These are phyloP conservation scores for Chinchilla lanigera DNA, from an alignment of 2,113 vertebrate species.

Conservation along the genomic window DNA sequence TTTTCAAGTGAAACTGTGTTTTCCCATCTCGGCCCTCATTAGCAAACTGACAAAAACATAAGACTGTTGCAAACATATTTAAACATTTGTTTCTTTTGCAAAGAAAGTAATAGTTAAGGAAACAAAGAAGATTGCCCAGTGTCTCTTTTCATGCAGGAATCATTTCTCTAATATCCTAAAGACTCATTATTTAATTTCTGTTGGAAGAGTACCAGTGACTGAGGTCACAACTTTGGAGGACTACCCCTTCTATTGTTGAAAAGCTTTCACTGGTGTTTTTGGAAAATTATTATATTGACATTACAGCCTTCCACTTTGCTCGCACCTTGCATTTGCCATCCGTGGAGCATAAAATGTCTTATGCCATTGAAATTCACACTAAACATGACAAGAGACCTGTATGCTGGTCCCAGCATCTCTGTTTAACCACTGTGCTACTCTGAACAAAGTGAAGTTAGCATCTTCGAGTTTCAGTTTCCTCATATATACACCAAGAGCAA, in stretches of 20 bases:
- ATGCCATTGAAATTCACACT: not conserved
- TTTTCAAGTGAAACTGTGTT: constrained; percentile 63
- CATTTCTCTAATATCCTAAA: not conserved
- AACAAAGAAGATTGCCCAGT: not conserved
- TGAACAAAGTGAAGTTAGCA: not conserved
- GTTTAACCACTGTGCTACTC: not conserved
- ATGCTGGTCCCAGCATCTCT: not conserved
- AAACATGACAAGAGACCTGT: not conserved
- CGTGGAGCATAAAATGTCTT: not conserved
- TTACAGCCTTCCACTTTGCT: not conserved
- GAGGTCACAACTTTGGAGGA: not conserved
- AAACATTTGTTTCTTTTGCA: constrained; percentile 51
- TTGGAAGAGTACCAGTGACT: not conserved
- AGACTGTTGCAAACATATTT: constrained; percentile 10
- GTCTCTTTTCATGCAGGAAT: not conserved
- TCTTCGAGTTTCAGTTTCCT: constrained; percentile 15
- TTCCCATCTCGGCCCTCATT: constrained; percentile 52
- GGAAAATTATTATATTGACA: not conserved
- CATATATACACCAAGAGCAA: not conserved
- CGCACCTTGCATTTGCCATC: not conserved
- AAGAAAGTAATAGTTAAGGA: constrained; percentile 25
- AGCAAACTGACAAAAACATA: constrained; percentile 63
- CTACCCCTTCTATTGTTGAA: not conserved
- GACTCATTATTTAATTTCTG: not conserved
- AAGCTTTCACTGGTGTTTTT: not conserved